These are phyloP conservation scores for Cyanoramphus novaezelandiae DNA, from an alignment of 2,113 vertebrate genomes.

Conservation along the genomic window DNA sequence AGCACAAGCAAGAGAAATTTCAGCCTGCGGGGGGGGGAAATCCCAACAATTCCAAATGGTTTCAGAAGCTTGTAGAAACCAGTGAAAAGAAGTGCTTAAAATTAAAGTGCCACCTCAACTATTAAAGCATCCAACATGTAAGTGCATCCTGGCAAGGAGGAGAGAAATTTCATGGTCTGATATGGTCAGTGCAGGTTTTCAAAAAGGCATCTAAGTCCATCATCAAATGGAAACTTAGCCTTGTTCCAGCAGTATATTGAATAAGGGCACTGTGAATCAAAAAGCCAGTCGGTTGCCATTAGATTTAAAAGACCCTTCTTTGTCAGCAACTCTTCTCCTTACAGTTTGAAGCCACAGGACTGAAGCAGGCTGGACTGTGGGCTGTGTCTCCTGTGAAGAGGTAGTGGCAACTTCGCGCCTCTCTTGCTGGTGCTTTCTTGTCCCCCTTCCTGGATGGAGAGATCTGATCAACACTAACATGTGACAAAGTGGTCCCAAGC, in stretches of 20 bases:
- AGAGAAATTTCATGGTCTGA: neutral
- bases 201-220: neutral
- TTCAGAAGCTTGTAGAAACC: slow-evolving; percentile 13
- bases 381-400: neutral
- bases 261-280: neutral
- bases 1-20: neutral
- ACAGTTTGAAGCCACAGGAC: neutral
- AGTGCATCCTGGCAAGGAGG: slow-evolving; percentile 7
- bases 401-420: neutral
- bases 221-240: neutral
- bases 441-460: neutral
- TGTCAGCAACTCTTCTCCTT: neutral
- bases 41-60: neutral
- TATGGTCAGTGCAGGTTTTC: slow-evolving; percentile 17
- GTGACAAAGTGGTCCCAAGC: neutral
- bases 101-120: slow-evolving; percentile 15
- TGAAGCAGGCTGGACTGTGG: neutral
- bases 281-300: neutral
- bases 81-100: slow-evolving; percentile 25
- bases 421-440: neutral
- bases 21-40: neutral
- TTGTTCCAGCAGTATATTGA: neutral
- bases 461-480: neutral
- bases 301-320: neutral
- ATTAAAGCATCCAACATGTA: neutral